A percentile compares a stretch with the other conserved stretches of the same genome.
phyloP scores from a whole-genome alignment of 1,140 invertebrate genomes.

The Bombus cullumanus region DNA sequence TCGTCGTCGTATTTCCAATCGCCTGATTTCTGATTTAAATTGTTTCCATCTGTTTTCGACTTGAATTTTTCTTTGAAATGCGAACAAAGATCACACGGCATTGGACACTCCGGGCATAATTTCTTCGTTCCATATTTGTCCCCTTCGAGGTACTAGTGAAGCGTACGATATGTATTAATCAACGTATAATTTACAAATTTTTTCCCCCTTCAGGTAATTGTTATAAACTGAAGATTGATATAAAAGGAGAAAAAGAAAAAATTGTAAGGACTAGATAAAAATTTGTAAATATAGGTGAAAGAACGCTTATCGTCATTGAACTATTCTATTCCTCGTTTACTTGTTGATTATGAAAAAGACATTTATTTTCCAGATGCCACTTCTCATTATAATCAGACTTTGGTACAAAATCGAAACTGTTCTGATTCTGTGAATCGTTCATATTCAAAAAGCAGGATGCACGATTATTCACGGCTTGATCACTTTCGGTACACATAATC shows the following conservation, averaged over 20 bases:
- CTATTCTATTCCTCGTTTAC: constrained; percentile 6
- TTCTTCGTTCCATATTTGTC: not conserved
- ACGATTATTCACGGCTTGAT: constrained; percentile 18
- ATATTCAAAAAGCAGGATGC: constrained; percentile 20
- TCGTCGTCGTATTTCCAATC: constrained; percentile 20
- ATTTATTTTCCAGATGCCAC: constrained; percentile 44
- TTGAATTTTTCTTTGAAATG: not conserved
- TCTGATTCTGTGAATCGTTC: constrained; percentile 36
- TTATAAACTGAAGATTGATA: not conserved
- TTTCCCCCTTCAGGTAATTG: not conserved
- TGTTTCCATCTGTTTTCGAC: not conserved
- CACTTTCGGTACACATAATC: constrained; percentile 27
- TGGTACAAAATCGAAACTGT: constrained; percentile 44
- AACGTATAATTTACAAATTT: not conserved
- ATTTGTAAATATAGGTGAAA: not conserved
- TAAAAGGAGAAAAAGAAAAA: not conserved
- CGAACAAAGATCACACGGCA: not conserved
- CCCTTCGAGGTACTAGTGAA: not conserved
- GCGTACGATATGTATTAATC: not conserved
- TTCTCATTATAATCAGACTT: constrained; percentile 48
- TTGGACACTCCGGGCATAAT: too few species aligned
- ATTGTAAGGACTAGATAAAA: too few species aligned
- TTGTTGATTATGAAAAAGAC: constrained; percentile 47
- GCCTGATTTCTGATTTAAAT: not conserved
- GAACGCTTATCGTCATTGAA: not conserved